phyloP scores from a whole-genome alignment of 1,140 invertebrate genomes.

The Scaptomyza pallida region DNA sequence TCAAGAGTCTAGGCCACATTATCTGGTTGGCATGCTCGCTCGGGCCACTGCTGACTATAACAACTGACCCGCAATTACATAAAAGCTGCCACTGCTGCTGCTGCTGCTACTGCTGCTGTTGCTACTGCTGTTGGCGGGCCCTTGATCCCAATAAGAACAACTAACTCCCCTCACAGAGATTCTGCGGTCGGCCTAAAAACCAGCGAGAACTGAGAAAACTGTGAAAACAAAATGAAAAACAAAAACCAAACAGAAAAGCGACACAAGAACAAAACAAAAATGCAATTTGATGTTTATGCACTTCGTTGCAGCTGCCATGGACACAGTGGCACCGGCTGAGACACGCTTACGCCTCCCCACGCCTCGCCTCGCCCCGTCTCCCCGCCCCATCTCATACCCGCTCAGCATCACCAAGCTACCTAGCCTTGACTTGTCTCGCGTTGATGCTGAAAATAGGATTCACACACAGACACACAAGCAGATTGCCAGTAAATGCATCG shows the following conservation, averaged over 20 bases:
- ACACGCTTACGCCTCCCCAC: not conserved
- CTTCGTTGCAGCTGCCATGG: slow-evolving; percentile 44
- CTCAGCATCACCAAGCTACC: not conserved
- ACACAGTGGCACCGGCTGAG: slow-evolving; percentile 4
- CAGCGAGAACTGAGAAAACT: not conserved
- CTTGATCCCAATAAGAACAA: slow-evolving; percentile 47
- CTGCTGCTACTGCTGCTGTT: too few relatives aligned
- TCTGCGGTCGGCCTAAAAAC: slow-evolving; percentile 22
- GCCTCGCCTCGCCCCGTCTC: not conserved
- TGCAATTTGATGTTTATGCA: slow-evolving; percentile 53
- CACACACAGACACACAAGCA: not conserved
- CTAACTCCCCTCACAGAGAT: slow-evolving; percentile 1
- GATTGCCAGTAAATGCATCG: not conserved
- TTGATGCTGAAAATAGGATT: slow-evolving; percentile 46
- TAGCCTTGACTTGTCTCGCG: slow-evolving; percentile 35
- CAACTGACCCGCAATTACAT: slow-evolving; percentile 46
- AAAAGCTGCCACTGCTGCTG: slow-evolving; percentile 15
- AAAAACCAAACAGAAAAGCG: too few relatives aligned
- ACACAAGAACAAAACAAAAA: slow-evolving; percentile 28
- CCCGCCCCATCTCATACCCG: too few relatives aligned
- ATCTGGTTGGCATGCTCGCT: not conserved
- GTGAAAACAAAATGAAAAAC: too few relatives aligned
- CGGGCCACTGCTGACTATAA: slow-evolving; percentile 18
- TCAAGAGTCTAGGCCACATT: slow-evolving; percentile 8
- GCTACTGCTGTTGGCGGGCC: slow-evolving; percentile 4